Evolutionary conservation across 1,140 invertebrate genomes (phyloP).

Genomic region (Ladona fulva): DNA sequence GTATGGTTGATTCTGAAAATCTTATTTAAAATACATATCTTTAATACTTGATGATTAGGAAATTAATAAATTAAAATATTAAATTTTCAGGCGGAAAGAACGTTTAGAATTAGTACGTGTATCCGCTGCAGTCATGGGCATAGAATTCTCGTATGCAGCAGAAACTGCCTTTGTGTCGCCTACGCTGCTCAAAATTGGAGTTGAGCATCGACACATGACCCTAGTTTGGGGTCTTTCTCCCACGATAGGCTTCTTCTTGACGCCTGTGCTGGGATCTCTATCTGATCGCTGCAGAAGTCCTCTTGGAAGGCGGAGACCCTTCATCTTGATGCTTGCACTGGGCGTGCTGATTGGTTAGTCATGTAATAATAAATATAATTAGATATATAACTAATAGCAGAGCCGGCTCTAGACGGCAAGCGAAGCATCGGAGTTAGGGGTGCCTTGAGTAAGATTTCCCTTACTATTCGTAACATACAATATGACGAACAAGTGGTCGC

Average conservation of each 20-base stretch:
- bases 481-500: too few relatives aligned
- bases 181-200: constrained; percentile 84
- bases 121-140: constrained; percentile 91
- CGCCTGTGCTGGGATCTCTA: constrained; percentile 81
- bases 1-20: too few relatives aligned
- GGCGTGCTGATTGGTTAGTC: constrained; percentile 79
- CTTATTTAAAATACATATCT: too few relatives aligned
- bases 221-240: constrained; percentile 91
- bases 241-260: constrained; percentile 85
- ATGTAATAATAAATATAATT: too few relatives aligned
- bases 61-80: neutral
- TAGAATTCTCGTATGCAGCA: constrained; percentile 94
- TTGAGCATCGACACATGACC: constrained; percentile 85
- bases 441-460: too few relatives aligned
- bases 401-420: too few relatives aligned
- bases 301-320: constrained; percentile 78
- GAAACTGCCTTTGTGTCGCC: constrained; percentile 96
- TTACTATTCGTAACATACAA: too few relatives aligned
- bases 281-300: constrained; percentile 77
- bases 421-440: too few relatives aligned
- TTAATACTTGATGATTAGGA: neutral
- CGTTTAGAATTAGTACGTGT: constrained; percentile 73
- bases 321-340: constrained; percentile 79
- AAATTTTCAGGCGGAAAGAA: constrained; percentile 57
- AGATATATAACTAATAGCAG: too few relatives aligned